Evolutionary conservation across 53 echinoderm and acorn worm species (phyloP), one percentile per base, ranked within the genome.

Genomic region (Temnopleurus reevesii): DNA sequence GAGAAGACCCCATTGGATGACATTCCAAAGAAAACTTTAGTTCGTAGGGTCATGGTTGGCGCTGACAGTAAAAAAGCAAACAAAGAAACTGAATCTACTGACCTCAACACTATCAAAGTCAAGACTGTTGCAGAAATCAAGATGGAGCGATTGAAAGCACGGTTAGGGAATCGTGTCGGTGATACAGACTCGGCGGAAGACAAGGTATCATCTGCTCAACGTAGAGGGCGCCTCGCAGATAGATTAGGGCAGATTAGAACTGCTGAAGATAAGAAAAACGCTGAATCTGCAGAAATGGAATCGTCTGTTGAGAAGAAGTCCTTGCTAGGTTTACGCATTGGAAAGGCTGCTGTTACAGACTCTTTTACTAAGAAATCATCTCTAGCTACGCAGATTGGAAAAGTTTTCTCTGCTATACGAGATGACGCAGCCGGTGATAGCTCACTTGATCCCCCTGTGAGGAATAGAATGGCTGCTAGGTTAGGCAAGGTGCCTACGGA

Each of bases 121-220:
- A 94, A 94, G 49, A 90, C 46, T 29, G 71, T 94, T 6, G 94
- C 80, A 17, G 92, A 94, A 46, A 90, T 94, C 2, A 90, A 80
- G 51, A 56, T 51, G 25, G 94, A 90, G 59, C 80, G 85, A 58
- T 45, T 92, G 24, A 53, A 63, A 35, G 86, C 88, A 53, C 59
- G 90, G 66, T 53, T 91, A 8, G 93, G 91, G 25, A 41, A 86
- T 28, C 59, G 35, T n/a, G 83, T n/a, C 5, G 83, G 5, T 21
- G 17, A 36, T 2, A 36, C 30, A 19, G 54, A 55, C 55, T 12
- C 10, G 23, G 5, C 23, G 0, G 10, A 55, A 4, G 55, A 55
- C 13, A 83, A 54, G 49, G 83, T 36, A 0, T 54, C 81, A 10
- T 60, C 85, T 28, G 46, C 38, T 35, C 26, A 23, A 8, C 83